These are phyloP conservation scores for Torymus texanus DNA, from an alignment of 2,888 invertebrate genomes.

Conservation along the genomic window DNA sequence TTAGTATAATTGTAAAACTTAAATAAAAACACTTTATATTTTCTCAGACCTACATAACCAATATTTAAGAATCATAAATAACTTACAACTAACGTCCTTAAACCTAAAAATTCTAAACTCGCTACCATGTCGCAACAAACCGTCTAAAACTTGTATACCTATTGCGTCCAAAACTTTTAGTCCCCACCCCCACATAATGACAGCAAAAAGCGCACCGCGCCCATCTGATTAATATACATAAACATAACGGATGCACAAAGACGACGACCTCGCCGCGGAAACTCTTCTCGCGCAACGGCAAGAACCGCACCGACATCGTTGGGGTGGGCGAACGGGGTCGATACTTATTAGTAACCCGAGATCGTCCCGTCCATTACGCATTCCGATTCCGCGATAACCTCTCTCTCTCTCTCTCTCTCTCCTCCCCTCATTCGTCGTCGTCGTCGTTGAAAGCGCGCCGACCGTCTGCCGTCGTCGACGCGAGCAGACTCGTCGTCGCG, in stretches of 20 bases:
- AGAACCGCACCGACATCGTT: background rate
- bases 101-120: too few species aligned
- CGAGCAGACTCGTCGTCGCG: slow-evolving; percentile 62
- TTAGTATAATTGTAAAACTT: too few species aligned
- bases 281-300: too few species aligned
- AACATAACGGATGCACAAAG: slow-evolving; percentile 44
- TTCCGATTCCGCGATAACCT: slow-evolving; percentile 73
- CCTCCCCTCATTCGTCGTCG: slow-evolving; percentile 56
- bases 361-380: slow-evolving; percentile 72
- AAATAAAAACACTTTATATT: too few species aligned
- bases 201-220: background rate
- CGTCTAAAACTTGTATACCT: too few species aligned
- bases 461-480: slow-evolving; percentile 66
- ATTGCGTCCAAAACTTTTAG: too few species aligned
- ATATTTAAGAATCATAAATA: too few species aligned
- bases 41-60: too few species aligned
- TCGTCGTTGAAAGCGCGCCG: slow-evolving; percentile 57
- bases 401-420: slow-evolving; percentile 58
- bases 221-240: slow-evolving; percentile 17
- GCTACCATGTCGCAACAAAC: too few species aligned
- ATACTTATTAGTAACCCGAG: slow-evolving; percentile 71
- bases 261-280: background rate
- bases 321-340: slow-evolving; percentile 46
- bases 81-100: too few species aligned
- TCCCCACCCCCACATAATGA: background rate